These are phyloP conservation scores for Hydrozoanthus tunicans DNA, from an alignment of 64 coral and sea anemone genomes.

Conservation along the genomic window DNA sequence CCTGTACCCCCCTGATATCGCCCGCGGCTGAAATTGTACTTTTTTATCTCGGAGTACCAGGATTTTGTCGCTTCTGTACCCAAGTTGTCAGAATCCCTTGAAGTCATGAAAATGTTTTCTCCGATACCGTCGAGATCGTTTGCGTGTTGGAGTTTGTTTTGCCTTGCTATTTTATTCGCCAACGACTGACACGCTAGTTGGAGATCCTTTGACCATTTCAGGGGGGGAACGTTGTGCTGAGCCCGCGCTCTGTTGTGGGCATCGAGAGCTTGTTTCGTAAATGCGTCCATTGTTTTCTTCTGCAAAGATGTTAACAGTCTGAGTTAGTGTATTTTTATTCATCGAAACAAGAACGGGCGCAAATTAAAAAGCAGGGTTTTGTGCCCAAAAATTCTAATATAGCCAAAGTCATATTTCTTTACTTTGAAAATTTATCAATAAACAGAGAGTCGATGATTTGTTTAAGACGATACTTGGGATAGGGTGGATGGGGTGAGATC, in stretches of 20 bases:
- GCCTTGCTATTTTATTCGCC: slow-evolving; percentile 11
- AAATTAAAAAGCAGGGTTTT: too few species aligned
- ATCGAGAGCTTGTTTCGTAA: slow-evolving; percentile 24
- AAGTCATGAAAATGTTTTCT: slow-evolving; percentile 41
- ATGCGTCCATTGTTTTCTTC: neutral
- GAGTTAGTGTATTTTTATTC: too few species aligned
- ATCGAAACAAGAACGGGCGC: too few species aligned
- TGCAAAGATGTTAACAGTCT: neutral
- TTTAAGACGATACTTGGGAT: too few species aligned
- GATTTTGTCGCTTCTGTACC: slow-evolving; percentile 66
- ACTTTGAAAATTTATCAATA: too few species aligned
- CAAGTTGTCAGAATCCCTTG: neutral
- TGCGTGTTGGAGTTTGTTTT: slow-evolving; percentile 40
- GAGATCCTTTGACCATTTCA: slow-evolving; percentile 1
- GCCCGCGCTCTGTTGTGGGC: slow-evolving; percentile 10
- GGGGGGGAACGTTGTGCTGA: slow-evolving; percentile 13
- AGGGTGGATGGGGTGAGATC: too few species aligned
- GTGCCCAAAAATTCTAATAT: too few species aligned
- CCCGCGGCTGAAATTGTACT: slow-evolving; percentile 60
- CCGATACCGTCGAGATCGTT: slow-evolving; percentile 15
- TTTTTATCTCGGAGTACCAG: slow-evolving; percentile 87
- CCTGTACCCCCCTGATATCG: slow-evolving; percentile 53
- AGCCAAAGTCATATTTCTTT: too few species aligned
- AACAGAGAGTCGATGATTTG: too few species aligned
- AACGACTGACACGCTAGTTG: neutral